Evolutionary conservation across 2,113 vertebrate genomes (phyloP), one percentile per base, ranked within the genome.

Genomic region (Scatophagus argus): DNA sequence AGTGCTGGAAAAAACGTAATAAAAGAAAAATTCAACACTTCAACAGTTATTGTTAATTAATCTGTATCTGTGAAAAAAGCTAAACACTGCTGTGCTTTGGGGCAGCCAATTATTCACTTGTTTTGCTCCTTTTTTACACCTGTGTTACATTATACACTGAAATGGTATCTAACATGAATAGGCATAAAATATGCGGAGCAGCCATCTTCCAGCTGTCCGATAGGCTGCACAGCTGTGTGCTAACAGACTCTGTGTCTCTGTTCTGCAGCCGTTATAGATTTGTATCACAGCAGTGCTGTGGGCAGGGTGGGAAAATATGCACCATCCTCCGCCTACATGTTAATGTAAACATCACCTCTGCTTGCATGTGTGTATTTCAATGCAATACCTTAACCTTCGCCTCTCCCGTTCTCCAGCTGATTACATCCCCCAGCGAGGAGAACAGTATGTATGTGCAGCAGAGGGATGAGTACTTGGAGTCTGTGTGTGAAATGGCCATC

Each of bases 401-500:
- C 46, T 9, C 38, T 49, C 46, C 14, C 12, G 38, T 29, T 77
- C 88, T 88, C 34, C 90, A 99, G 98, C 92, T 99, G 79, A 97
- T 99, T 87, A 98, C 98, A 0, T 88, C 98, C 39, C 97, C 97
- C 72, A 94, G 95, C 44, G 94, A 92, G 8, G 97, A 98, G 65
- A 94, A 93, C 92, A 95, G 81, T 51, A 98, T 99, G 97, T 99
- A 99, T 0, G 90, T 95, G 13, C 97, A 99, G 87, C 98, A 99
- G 91, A 93, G 96, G 59, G 98, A 99, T 0, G 98, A 99, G 16
- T 99, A 99, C 56, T 93, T 99, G 95, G 98, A 99, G 86, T 96
- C 95, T 21, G 98, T 99, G 93, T 99, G 98, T 94, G 98, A 99
- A 92, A 99, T 99, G 98, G 98, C 98, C 83, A 96, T 98, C 1